Evolutionary conservation across 2,888 invertebrate species (phyloP), one percentile per base, ranked within the genome.

Genomic region (Acanthosepion esculentum): DNA sequence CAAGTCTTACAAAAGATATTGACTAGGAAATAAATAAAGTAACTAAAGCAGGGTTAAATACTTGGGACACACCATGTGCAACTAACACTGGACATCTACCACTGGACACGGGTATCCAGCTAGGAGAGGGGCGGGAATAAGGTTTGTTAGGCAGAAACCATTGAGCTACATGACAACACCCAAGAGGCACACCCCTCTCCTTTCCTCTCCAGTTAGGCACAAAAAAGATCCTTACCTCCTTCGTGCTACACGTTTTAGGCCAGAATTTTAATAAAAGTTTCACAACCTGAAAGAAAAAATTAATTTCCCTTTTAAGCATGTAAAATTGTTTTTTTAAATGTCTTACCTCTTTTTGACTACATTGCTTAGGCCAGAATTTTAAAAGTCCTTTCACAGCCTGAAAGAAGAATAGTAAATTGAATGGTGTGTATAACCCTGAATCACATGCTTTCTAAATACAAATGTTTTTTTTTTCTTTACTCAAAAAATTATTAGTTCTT

Each of bases 281-380:
- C 92, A 92, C 92, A 92, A 92, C 92, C 92, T 92, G 92, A 92
- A 92, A 92, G 50, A 92, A 48, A 92, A 92, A 92, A 92, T 92
- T 92, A 41, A 92, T 92, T 50, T 92, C 53, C n/a, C 92, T 92
- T n/a, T 92, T 92, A 50, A 50, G 92, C 15, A 92, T 15, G 26
- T 48, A 53, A 92, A 92, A 92, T 92, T 53, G 78, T 78, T 78
- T n/a, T 41, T 50, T 92, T 50, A 53, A 92, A 50, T 50, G 29
- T 53, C 95, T 95, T 96, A 98, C 98, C 98, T 99, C 99, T 97
- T 99, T 99, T 95, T 99, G 99, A 97, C 99, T 99, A 98, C 99
- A 99, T 55, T 99, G 99, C 98, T 99, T 99, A 96, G 99, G 99
- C 99, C 99, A 99, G 98, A 99, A 99, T 98, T 99, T 99, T 97